Conservation (phyloP, 2,888 invertebrate genomes). For the Drosophila parthenogenetica region DNA sequence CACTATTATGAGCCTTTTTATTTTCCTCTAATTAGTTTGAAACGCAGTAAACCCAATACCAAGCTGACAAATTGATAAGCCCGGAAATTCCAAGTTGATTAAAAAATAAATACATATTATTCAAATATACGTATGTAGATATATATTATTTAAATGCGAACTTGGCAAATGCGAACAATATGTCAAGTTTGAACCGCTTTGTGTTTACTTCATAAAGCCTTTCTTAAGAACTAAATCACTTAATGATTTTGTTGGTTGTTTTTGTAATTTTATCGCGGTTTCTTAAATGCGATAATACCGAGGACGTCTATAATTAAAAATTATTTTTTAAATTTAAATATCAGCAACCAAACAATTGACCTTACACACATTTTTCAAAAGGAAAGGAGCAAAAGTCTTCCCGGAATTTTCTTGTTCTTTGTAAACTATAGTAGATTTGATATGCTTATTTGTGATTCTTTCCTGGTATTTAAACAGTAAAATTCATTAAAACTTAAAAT, state of each 20-base stretch:
- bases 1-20: too few relatives aligned
- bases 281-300: conserved; percentile 34
- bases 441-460: background rate
- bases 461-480: too few relatives aligned
- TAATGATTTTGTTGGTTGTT: too few relatives aligned
- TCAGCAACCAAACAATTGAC: conserved; percentile 28
- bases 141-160: background rate
- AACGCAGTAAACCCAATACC: conserved; percentile 32
- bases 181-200: conserved; percentile 55
- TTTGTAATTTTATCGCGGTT: conserved; percentile 36
- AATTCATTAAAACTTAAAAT: too few relatives aligned
- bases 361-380: conserved; percentile 23
- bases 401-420: background rate
- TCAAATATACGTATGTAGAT: background rate
- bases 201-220: conserved; percentile 4
- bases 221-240: background rate
- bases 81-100: conserved; percentile 9
- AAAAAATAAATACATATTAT: background rate
- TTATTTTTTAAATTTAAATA: conserved; percentile 8
- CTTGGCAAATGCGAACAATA: background rate
- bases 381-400: background rate
- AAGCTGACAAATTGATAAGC: background rate
- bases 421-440: background rate
- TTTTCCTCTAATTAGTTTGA: conserved; percentile 16
- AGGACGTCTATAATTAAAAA: background rate